A percentile compares a stretch with the other conserved stretches of the same genome.
Conservation (phyloP, 1,140 invertebrate species). For the Dufourea novaeangliae region DNA sequence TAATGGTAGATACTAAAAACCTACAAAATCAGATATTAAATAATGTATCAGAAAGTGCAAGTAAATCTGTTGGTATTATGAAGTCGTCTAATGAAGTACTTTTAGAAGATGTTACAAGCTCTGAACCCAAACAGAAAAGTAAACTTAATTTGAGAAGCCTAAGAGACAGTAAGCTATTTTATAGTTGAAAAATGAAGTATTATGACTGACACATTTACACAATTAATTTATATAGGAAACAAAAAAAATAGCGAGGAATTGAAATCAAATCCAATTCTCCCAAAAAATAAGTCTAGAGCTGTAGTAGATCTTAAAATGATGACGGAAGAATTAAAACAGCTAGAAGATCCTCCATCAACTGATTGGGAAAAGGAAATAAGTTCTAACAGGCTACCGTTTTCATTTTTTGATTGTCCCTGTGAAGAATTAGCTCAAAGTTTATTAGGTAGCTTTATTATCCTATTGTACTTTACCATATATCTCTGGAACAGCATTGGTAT, state of each 20-base stretch:
- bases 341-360: constrained; percentile 74
- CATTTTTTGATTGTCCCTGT: constrained; percentile 79
- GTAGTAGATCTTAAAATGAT: constrained; percentile 69
- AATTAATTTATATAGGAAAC: constrained; percentile 36
- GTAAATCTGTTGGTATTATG: neutral
- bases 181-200: constrained; percentile 13
- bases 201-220: neutral
- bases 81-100: neutral
- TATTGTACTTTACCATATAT: constrained; percentile 43
- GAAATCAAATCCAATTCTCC: constrained; percentile 14
- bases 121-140: neutral
- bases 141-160: constrained; percentile 42
- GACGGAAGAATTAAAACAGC: constrained; percentile 71
- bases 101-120: neutral
- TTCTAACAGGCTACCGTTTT: constrained; percentile 65
- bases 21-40: neutral
- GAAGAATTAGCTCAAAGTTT: constrained; percentile 83
- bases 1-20: neutral
- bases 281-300: constrained; percentile 55
- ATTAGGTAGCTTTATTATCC: constrained; percentile 79
- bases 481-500: neutral
- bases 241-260: constrained; percentile 32
- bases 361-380: constrained; percentile 69
- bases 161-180: constrained; percentile 19
- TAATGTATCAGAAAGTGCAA: neutral